Evolutionary conservation across 2,113 vertebrate genomes (phyloP).

Genomic region (Chlamydotis undulata): DNA sequence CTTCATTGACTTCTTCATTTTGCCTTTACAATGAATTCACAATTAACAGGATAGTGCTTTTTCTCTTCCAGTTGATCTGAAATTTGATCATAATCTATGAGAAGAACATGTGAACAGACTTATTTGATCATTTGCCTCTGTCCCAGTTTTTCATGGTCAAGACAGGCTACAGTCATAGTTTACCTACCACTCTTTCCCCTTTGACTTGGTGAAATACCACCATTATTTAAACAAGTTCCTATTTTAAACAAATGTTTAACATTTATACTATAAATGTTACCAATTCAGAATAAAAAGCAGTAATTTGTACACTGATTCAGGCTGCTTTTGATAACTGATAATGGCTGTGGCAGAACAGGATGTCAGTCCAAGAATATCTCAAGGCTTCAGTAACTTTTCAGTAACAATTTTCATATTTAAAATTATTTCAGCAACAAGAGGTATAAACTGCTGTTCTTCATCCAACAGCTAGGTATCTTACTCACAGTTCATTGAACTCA

Average conservation of each 20-base stretch:
- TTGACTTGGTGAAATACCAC: background rate
- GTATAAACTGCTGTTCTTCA: background rate
- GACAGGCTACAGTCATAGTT: background rate
- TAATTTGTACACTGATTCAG: accelerated
- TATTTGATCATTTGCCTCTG: accelerated
- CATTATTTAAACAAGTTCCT: background rate
- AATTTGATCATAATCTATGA: background rate
- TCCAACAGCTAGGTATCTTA: background rate
- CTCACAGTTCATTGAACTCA: background rate
- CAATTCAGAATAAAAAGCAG: background rate
- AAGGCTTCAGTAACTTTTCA: background rate
- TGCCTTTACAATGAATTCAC: background rate
- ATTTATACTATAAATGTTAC: background rate
- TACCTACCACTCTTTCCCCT: background rate
- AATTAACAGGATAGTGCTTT: background rate
- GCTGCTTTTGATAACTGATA: background rate
- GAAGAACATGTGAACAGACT: background rate
- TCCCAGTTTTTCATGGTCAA: background rate
- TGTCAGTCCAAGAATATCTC: background rate
- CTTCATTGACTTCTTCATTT: background rate
- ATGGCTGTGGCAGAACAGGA: background rate
- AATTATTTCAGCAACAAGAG: background rate
- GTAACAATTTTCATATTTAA: background rate
- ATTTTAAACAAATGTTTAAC: background rate
- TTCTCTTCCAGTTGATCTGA: background rate